These are phyloP conservation scores for Lophotriccus pileatus DNA, from an alignment of 2,797 vertebrate genomes.

Conservation along the genomic window DNA sequence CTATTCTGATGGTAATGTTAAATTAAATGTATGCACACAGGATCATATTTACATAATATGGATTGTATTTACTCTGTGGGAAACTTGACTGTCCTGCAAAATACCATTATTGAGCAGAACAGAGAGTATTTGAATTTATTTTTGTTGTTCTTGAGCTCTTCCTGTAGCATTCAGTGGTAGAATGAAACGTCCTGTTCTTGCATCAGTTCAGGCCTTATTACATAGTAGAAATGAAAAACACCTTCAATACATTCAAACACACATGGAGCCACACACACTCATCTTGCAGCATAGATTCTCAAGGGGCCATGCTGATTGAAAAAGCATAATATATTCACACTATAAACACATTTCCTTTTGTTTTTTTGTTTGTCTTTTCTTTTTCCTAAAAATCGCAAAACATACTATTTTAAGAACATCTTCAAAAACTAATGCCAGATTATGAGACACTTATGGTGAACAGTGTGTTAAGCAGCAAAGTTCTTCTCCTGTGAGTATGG, in stretches of 20 bases:
- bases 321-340: constrained; percentile 19
- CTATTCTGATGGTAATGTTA: constrained; percentile 76
- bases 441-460: background rate
- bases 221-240: constrained; percentile 25
- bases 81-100: constrained; percentile 61
- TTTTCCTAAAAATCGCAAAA: background rate
- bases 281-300: background rate
- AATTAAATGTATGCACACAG: constrained; percentile 73
- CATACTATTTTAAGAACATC: constrained; percentile 23
- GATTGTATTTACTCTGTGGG: constrained; percentile 68
- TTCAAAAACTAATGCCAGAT: constrained; percentile 26
- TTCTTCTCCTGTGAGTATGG: background rate
- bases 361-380: background rate
- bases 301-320: background rate
- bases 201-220: background rate
- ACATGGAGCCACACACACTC: constrained; percentile 28
- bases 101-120: constrained; percentile 41
- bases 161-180: background rate
- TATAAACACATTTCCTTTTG: background rate
- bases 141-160: constrained; percentile 58
- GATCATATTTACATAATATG: constrained; percentile 73
- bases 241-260: constrained; percentile 8
- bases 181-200: constrained; percentile 43
- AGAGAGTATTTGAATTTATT: constrained; percentile 54
- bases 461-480: background rate